Evolutionary conservation across 2,113 vertebrate species (phyloP).

Genomic region (Plotosus lineatus): DNA sequence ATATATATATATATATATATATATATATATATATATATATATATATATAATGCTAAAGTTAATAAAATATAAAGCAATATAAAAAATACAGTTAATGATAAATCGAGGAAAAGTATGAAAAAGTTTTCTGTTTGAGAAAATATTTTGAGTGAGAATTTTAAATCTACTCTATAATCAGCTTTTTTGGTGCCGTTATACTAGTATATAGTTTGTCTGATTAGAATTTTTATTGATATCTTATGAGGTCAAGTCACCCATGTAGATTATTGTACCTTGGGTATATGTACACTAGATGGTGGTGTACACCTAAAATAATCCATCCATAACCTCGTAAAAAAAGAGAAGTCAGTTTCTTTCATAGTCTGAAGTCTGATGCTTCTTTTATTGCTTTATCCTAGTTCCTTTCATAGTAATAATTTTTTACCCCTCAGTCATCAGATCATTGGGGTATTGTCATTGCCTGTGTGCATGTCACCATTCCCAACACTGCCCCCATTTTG

Average conservation of each 20-base stretch:
- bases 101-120: background rate
- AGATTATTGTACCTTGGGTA: background rate
- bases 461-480: too few relatives aligned
- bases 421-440: too few relatives aligned
- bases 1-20: background rate
- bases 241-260: background rate
- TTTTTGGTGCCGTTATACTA: background rate
- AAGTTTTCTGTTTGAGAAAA: background rate
- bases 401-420: too few relatives aligned
- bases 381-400: background rate
- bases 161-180: background rate
- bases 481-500: too few relatives aligned
- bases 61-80: background rate
- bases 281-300: constrained; percentile 3
- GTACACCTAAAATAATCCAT: background rate
- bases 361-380: background rate
- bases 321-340: background rate
- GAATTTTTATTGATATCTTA: background rate
- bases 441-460: too few relatives aligned
- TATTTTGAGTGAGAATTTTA: background rate
- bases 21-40: background rate
- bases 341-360: background rate
- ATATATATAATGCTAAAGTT: too few relatives aligned
- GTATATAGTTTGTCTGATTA: background rate
- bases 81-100: background rate